Conservation (phyloP, 2,113 vertebrate genomes). For the Sphyrna mokarran region DNA sequence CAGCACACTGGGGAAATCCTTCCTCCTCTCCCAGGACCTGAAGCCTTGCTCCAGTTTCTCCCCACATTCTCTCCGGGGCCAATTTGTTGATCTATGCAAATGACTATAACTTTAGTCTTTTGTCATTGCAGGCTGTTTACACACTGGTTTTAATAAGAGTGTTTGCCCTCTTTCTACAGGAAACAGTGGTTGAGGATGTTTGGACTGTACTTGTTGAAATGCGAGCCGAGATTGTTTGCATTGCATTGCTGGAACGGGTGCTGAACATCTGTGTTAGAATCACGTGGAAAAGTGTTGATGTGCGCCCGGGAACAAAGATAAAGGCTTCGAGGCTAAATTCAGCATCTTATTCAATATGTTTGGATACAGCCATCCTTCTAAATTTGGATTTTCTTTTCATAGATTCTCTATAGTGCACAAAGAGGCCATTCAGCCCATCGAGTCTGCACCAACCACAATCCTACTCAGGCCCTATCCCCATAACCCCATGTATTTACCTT, state of each 20-base stretch:
- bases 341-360: background rate
- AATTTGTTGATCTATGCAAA: conserved; percentile 11
- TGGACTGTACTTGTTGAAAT: conserved; percentile 22
- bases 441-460: background rate
- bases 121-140: background rate
- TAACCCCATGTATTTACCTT: no score
- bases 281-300: background rate
- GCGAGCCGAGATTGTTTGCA: conserved; percentile 3
- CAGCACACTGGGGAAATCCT: background rate
- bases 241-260: background rate
- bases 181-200: conserved; percentile 19
- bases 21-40: background rate
- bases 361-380: background rate
- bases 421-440: background rate
- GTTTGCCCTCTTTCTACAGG: conserved; percentile 10
- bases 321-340: background rate
- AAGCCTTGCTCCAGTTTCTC: background rate
- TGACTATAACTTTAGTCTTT: background rate
- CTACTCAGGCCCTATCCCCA: no score
- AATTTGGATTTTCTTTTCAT: background rate
- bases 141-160: conserved; percentile 16
- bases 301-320: background rate
- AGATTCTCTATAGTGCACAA: no score
- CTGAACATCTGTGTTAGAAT: background rate
- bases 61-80: background rate